phyloP scores from a whole-genome alignment of 2,888 invertebrate genomes.

The Unio pictorum region DNA sequence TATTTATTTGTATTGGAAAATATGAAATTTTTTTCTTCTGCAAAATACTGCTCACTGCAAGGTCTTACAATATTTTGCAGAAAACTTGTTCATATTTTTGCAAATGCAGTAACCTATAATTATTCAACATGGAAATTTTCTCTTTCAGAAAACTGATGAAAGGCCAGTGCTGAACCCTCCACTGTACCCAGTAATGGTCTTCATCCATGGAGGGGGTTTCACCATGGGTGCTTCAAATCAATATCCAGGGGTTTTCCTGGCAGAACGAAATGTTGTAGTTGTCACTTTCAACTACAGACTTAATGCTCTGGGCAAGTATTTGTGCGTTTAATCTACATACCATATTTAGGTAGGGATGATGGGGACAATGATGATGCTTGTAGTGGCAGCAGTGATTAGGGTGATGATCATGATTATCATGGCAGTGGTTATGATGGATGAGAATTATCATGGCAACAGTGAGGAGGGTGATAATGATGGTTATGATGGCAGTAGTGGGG shows the following conservation, averaged over 20 bases:
- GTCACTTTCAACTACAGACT: slow-evolving; percentile 76
- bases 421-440: background rate
- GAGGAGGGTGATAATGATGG: background rate
- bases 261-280: slow-evolving; percentile 74
- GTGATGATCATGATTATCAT: too few species aligned
- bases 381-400: too few species aligned
- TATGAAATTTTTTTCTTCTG: too few species aligned
- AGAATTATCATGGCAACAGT: too few species aligned
- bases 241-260: slow-evolving; percentile 74
- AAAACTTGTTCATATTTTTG: too few species aligned
- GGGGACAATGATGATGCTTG: too few species aligned
- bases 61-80: too few species aligned
- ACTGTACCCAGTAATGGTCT: slow-evolving; percentile 74
- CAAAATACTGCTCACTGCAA: too few species aligned
- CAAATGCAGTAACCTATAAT: too few species aligned
- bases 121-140: too few species aligned
- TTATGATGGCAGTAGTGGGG: background rate
- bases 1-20: too few species aligned
- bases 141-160: slow-evolving; percentile 58
- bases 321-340: background rate
- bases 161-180: slow-evolving; percentile 39
- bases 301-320: slow-evolving; percentile 73
- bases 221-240: slow-evolving; percentile 72
- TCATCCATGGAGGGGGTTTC: slow-evolving; percentile 75
- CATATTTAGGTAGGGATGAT: background rate